These are phyloP conservation scores for Siderastrea radians DNA, from an alignment of 92 coral and sea anemone genomes.

Conservation along the genomic window DNA sequence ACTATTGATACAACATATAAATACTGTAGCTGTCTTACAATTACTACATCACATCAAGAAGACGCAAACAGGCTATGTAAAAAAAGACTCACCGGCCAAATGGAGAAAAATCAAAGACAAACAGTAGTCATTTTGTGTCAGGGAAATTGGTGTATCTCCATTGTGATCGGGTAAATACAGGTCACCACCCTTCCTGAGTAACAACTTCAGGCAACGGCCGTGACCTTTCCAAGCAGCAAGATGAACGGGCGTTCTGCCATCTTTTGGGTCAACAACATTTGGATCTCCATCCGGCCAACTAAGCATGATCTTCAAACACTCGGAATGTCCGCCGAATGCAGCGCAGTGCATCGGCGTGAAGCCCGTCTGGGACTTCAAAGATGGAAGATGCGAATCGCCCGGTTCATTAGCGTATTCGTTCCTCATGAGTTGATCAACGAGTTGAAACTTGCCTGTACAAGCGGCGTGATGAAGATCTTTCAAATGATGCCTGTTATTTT, in stretches of 20 bases:
- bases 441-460: conserved; percentile 69
- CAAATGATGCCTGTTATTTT: conserved; percentile 57
- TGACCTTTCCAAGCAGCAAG: conserved; percentile 81
- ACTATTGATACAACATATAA: too few relatives aligned
- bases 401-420: conserved; percentile 53
- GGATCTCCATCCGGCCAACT: conserved; percentile 79
- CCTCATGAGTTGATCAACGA: conserved; percentile 45
- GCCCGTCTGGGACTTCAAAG: conserved; percentile 61
- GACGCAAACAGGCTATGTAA: too few relatives aligned
- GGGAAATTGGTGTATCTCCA: conserved; percentile 42
- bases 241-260: conserved; percentile 84
- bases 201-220: conserved; percentile 47
- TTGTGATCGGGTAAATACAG: conserved; percentile 23
- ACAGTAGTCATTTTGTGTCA: conserved; percentile 9
- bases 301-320: conserved; percentile 76
- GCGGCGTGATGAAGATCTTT: conserved; percentile 80
- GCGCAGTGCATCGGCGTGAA: conserved; percentile 89
- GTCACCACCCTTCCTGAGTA: conserved; percentile 72
- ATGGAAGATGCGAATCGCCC: conserved; percentile 68
- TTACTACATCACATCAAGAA: too few relatives aligned
- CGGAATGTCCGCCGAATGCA: conserved; percentile 75
- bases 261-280: conserved; percentile 56
- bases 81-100: conserved; percentile 15
- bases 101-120: not conserved
- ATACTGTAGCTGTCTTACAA: too few relatives aligned